Conservation (phyloP, 2,113 vertebrate genomes). For the Prunella himalayana region DNA sequence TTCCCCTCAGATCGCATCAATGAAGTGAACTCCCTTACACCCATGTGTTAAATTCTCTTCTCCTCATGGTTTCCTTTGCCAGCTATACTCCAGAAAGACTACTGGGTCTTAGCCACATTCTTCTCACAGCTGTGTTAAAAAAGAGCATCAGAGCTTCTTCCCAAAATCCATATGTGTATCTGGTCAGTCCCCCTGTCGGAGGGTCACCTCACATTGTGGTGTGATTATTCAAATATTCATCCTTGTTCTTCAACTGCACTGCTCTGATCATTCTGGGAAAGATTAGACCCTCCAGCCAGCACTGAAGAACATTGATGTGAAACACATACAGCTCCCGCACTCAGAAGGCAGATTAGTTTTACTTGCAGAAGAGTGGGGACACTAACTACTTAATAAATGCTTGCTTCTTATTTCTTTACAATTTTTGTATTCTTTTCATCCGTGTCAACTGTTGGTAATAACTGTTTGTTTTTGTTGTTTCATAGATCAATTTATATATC, state of each 20-base stretch:
- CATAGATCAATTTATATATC: not conserved
- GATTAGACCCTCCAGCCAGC: constrained; percentile 65
- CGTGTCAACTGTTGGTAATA: not conserved
- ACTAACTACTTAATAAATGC: constrained; percentile 1
- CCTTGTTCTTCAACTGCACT: constrained; percentile 72
- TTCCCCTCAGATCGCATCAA: constrained; percentile 84
- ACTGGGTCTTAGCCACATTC: constrained; percentile 79
- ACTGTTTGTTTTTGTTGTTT: not conserved
- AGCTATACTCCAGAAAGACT: constrained; percentile 75
- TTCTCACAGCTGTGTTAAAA: constrained; percentile 83
- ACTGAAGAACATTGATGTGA: constrained; percentile 55
- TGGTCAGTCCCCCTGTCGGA: constrained; percentile 69
- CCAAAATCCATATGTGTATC: constrained; percentile 79
- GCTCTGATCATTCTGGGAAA: constrained; percentile 67
- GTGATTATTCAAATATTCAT: constrained; percentile 78
- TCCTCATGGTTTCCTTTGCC: constrained; percentile 82
- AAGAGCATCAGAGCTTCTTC: constrained; percentile 79
- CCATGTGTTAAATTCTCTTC: constrained; percentile 86
- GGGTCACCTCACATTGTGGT: constrained; percentile 83
- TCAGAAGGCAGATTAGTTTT: constrained; percentile 47
- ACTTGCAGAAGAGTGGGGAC: not conserved
- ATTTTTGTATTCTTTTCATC: not conserved
- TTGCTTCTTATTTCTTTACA: not conserved
- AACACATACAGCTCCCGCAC: not conserved
- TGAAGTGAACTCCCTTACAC: constrained; percentile 78